Evolutionary conservation across 2,797 vertebrate genomes (phyloP), one percentile per base, ranked within the genome.

Genomic region (Ctenopoma multispine): DNA sequence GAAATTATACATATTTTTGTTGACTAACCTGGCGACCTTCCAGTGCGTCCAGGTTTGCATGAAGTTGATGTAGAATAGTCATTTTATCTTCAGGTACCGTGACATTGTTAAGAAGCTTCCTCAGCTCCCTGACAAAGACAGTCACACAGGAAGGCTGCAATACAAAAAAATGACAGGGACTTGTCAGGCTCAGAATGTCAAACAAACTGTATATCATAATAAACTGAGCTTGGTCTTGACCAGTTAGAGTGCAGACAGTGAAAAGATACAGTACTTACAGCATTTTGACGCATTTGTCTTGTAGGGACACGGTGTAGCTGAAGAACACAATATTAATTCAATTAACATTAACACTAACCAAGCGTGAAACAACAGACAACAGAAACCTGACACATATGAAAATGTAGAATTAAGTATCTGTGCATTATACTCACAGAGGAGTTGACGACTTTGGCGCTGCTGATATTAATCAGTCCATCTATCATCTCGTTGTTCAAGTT

Each of bases 231-330:
- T 18, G 31, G 5, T 40, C 0, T 1, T 41, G 10, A 23, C 0
- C 1, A 3, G 8, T 48, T 1, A 41, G 24, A 48, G 7, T 17
- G 34, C 46, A 18, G 1, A 10, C 6, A 0, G 1, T 31, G 29
- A 43, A 53, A 55, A 49, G 6, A 18, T 21, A 4, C 0, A 43
- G 46, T 8, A 87, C 89, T 89, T 77, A 92, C 90, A 0, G 11
- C 0, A 1, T 66, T 1, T 0, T 0, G 1, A 0, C 0, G 0
- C 61, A 24, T 68, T 0, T 0, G 0, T 0, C 0, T 0, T 1
- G 0, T 1, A 36, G 89, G 81, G 31, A 34, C 7, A 7, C 2
- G 31, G 31, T 34, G 31, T 34, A 9, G 31, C 86, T 88, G 18
- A 27, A 63, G 29, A 17, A 72, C 0, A 77, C 6, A 84, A 24